These are phyloP conservation scores for Chrysolina americana DNA, from an alignment of 2,888 invertebrate genomes.

Conservation along the genomic window DNA sequence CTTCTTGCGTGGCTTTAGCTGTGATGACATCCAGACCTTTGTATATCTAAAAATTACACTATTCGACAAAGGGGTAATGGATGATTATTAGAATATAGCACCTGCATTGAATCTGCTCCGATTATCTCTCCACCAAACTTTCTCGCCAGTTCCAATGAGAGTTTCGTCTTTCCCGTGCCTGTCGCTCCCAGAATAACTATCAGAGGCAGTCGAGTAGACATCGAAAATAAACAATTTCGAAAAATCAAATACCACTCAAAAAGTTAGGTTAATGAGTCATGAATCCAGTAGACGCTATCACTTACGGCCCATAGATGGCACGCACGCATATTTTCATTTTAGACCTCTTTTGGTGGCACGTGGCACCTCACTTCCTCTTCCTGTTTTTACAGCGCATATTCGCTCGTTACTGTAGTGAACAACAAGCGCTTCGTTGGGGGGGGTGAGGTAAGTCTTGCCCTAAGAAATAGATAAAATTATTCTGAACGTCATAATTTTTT, in stretches of 20 bases:
- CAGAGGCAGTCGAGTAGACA: conserved; percentile 72
- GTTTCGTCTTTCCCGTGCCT: conserved; percentile 97
- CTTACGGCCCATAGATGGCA: no score
- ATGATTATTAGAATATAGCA: conserved; percentile 62
- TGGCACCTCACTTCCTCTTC: no score
- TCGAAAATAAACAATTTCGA: background rate
- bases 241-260: background rate
- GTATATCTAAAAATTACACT: conserved; percentile 82
- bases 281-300: background rate
- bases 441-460: no score
- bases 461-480: no score
- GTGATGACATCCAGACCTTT: conserved; percentile 93
- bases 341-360: no score
- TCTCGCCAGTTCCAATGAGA: conserved; percentile 91
- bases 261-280: background rate
- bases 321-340: no score
- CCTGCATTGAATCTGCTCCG: conserved; percentile 99
- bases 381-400: no score
- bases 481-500: no score
- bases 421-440: no score
- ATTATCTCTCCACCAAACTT: conserved; percentile 92
- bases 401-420: no score
- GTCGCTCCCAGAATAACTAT: conserved; percentile 96
- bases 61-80: background rate
- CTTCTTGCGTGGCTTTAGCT: conserved; percentile 90